Conservation (phyloP, 2,888 invertebrate genomes). For the Eucriotettix oculatus region DNA sequence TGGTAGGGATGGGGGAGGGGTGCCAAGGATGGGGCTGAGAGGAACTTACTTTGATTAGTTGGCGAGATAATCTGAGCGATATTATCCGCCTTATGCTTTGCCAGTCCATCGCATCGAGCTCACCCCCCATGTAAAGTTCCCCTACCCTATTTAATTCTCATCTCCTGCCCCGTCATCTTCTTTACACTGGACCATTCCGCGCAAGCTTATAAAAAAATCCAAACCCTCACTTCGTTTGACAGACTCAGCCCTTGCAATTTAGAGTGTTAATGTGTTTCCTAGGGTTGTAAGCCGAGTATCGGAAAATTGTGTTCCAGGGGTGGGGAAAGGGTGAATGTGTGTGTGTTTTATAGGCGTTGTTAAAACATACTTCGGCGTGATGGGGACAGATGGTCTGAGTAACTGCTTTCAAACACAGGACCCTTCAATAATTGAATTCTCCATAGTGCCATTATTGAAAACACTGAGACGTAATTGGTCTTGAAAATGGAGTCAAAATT, state of each 20-base stretch:
- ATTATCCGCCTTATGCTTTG: conserved; percentile 11
- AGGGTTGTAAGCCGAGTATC: not conserved
- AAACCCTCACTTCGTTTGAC: conserved; percentile 9
- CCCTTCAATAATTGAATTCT: no score
- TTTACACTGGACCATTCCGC: conserved; percentile 2
- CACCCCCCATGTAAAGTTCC: conserved; percentile 2
- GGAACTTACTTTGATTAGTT: conserved; percentile 7
- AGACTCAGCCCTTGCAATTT: conserved; percentile 9
- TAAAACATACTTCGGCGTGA: not conserved
- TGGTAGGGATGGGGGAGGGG: not conserved
- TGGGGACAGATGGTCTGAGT: no score
- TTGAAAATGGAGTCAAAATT: no score
- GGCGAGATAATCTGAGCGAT: conserved; percentile 12
- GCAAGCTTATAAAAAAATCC: conserved; percentile 1
- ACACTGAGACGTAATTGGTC: no score
- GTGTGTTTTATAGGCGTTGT: not conserved
- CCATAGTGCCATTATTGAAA: no score
- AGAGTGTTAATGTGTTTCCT: conserved; percentile 11
- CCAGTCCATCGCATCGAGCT: conserved; percentile 2
- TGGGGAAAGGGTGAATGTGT: not conserved
- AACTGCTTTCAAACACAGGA: no score
- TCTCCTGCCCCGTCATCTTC: conserved; percentile 8
- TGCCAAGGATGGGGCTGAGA: not conserved
- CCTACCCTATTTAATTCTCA: conserved; percentile 6
- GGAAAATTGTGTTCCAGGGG: not conserved